Evolutionary conservation across 1,140 invertebrate genomes (phyloP).

Genomic region (Phthorimaea operculella): DNA sequence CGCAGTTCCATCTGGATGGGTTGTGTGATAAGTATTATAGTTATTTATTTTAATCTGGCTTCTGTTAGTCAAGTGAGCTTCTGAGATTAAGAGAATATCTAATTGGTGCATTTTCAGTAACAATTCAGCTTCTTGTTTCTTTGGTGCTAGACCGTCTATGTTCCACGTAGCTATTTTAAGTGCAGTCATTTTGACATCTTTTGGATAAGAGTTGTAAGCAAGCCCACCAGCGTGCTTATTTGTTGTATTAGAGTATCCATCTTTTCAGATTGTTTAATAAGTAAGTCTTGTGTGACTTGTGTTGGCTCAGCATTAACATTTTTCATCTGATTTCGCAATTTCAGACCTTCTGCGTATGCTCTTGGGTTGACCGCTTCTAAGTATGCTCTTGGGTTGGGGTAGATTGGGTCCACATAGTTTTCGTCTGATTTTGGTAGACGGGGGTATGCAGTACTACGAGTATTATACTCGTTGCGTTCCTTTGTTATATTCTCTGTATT

Average conservation of each 20-base stretch:
- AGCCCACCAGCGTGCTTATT: background rate
- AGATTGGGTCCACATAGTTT: no score
- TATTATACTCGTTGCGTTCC: background rate
- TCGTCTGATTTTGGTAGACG: background rate
- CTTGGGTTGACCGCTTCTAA: no score
- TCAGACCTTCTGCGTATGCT: no score
- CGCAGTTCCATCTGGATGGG: conserved; percentile 8
- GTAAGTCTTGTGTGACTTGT: background rate
- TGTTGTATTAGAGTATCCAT: background rate
- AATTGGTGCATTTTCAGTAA: background rate
- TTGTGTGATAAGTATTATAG: conserved; percentile 1
- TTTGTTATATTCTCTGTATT: background rate
- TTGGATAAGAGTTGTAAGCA: background rate
- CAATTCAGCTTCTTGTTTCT: background rate
- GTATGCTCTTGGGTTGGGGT: no score
- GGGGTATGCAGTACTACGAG: background rate
- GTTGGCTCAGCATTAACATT: no score
- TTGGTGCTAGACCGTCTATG: background rate
- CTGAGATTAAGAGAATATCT: background rate
- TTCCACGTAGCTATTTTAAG: background rate
- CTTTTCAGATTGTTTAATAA: background rate
- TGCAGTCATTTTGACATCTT: background rate
- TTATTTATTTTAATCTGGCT: background rate
- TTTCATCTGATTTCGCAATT: no score
- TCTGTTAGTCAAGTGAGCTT: background rate